These are phyloP conservation scores for Callocephalon fimbriatum DNA, from an alignment of 2,113 vertebrate species.

Conservation along the genomic window DNA sequence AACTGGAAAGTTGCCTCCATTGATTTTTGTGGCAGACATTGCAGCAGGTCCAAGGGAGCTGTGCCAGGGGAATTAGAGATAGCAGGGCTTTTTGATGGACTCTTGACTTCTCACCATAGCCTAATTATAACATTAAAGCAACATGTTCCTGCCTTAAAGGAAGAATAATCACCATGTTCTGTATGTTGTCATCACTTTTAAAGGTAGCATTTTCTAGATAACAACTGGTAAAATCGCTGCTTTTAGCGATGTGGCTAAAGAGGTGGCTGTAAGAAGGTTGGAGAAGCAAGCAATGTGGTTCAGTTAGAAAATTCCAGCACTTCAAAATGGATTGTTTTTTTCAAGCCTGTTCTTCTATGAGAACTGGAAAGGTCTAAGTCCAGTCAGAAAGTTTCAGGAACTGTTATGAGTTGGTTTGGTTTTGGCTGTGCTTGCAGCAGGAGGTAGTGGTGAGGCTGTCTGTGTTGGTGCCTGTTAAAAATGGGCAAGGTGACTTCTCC, in stretches of 20 bases:
- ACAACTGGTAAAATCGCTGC: neutral
- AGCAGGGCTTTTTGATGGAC: neutral
- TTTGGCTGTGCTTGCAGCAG: neutral
- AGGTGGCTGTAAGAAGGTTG: neutral
- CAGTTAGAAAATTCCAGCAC: neutral
- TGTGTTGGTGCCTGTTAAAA: neutral
- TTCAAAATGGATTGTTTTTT: neutral
- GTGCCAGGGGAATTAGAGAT: neutral
- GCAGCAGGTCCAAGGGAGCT: neutral
- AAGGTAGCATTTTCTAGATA: neutral
- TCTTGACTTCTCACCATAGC: neutral
- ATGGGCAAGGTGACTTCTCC: fast-evolving
- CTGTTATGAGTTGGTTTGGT: fast-evolving
- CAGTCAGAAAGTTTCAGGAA: neutral
- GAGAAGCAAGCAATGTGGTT: neutral
- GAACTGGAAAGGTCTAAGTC: neutral
- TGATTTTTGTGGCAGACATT: neutral
- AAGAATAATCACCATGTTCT: neutral
- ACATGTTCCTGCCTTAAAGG: neutral
- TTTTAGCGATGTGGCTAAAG: neutral
- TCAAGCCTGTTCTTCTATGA: neutral
- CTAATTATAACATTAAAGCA: neutral
- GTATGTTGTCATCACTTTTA: neutral
- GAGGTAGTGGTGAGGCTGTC: neutral
- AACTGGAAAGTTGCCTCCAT: neutral